Evolutionary conservation across 30 jellyfish, hydroid and myxozoan genomes (phyloP), one percentile per base, ranked within the genome.

Genomic region (Aurelia sp.): DNA sequence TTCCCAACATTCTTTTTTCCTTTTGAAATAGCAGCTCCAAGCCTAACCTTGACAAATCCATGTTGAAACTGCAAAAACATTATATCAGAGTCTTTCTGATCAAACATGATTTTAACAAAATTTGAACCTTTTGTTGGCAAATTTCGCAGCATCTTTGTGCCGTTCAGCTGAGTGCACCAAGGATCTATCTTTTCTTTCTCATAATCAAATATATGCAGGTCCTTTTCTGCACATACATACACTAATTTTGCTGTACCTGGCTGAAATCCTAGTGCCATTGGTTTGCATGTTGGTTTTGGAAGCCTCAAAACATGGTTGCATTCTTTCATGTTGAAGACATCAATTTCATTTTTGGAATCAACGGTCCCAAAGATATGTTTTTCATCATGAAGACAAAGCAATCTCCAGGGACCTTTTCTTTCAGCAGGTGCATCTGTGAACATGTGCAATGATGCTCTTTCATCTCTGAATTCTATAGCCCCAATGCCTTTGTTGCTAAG

Each of bases 231-330:
- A 21, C 81, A 62, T 18, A 72, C 87, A 30, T 48, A 74, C 2
- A 73, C 62, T n/a, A 91, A 19, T 20, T 50, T 69, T 33, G 52
- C 50, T 53, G 93, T 77, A 6, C 60, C 60, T 52, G 97, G 96
- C 48, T 91, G 97, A 79, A 91, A 84, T 41, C 73, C 62, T 21
- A 84, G 31, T 13, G 93, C 89, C 41, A 73, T 74, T 35, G 78
- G 79, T n/a, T 68, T 73, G 66, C 84, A 57, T 5, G 21, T 66
- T 6, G 71, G 71, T 7, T 65, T 21, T 58, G 97, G 97, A n/a
- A 82, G 81, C 23, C 70, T 70, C 19, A 72, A 33, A 13, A 52
- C 57, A 23, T 52, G 74, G 51, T 65, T 59, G 18, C 66, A 4
- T 3, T 63, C 86, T n/a, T 37, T 44, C 62, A 84, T 37, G 70